A percentile compares a stretch with the other conserved stretches of the same genome.
phyloP scores from a whole-genome alignment of 64 coral and sea anemone species.

The Hydrozoanthus tunicans region DNA sequence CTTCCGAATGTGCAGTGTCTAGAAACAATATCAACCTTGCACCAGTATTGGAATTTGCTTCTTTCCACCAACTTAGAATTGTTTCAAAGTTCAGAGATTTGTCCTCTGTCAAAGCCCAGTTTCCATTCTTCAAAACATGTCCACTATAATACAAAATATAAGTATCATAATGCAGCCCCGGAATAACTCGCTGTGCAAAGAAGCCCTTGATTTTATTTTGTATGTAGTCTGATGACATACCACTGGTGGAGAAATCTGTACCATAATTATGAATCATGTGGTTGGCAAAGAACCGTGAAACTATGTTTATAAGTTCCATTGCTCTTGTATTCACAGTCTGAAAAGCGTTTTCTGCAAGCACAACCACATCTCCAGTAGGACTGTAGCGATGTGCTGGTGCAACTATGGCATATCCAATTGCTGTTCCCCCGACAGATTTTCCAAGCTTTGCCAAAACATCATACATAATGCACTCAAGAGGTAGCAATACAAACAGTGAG shows the following conservation, averaged over 20 bases:
- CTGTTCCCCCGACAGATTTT: constrained; percentile 93
- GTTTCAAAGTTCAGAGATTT: constrained; percentile 74
- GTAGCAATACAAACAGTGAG: constrained; percentile 76
- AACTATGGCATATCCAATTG: constrained; percentile 96
- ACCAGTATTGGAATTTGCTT: constrained; percentile 67
- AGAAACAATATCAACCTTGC: constrained; percentile 88
- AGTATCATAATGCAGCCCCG: constrained; percentile 89
- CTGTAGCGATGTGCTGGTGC: constrained; percentile 88
- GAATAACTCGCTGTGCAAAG: constrained; percentile 84
- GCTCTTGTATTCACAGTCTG: constrained; percentile 78
- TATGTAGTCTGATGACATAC: constrained; percentile 79
- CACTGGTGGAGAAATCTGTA: constrained; percentile 96
- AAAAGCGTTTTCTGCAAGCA: constrained; percentile 76
- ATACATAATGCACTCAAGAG: constrained; percentile 84
- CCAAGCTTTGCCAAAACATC: constrained; percentile 91
- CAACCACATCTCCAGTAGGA: constrained; percentile 62
- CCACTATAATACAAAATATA: constrained; percentile 98
- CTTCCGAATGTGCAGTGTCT: constrained; percentile 91
- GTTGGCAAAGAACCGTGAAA: constrained; percentile 89
- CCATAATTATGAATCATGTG: constrained; percentile 98
- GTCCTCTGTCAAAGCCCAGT: constrained; percentile 90
- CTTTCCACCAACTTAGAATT: constrained; percentile 82
- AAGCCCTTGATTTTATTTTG: constrained; percentile 84
- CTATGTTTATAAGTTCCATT: constrained; percentile 79
- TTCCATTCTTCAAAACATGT: constrained; percentile 81